These are phyloP conservation scores for Ylistrum balloti DNA, from an alignment of 1,140 invertebrate genomes.

Conservation along the genomic window DNA sequence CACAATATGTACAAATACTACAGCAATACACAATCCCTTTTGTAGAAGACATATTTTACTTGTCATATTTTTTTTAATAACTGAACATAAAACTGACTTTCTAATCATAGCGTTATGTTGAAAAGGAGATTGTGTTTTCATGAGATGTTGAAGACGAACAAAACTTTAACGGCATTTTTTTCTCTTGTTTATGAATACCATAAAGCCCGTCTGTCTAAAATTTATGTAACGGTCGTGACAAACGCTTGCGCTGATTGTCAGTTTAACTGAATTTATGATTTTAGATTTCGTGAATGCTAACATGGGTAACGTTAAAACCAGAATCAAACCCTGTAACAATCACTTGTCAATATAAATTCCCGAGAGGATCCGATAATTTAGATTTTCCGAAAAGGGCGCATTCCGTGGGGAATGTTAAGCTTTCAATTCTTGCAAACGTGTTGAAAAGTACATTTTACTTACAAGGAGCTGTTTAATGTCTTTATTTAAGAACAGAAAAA, in stretches of 20 bases:
- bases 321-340: background rate
- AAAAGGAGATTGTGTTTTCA: no score
- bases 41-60: no score
- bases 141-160: no score
- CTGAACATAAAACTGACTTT: no score
- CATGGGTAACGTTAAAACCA: background rate
- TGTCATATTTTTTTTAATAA: no score
- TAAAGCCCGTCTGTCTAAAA: background rate
- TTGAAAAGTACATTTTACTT: conserved; percentile 5
- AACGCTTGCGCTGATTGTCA: background rate
- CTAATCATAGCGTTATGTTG: no score
- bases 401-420: background rate
- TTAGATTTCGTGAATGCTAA: background rate
- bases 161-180: no score
- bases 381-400: background rate
- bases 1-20: no score
- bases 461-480: background rate
- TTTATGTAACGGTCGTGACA: background rate
- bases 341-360: background rate
- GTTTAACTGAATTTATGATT: background rate
- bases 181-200: background rate
- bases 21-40: no score
- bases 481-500: background rate
- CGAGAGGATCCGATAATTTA: background rate
- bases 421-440: background rate